Conservation (phyloP, 2,888 invertebrate genomes). For the Sicus ferrugineus region DNA sequence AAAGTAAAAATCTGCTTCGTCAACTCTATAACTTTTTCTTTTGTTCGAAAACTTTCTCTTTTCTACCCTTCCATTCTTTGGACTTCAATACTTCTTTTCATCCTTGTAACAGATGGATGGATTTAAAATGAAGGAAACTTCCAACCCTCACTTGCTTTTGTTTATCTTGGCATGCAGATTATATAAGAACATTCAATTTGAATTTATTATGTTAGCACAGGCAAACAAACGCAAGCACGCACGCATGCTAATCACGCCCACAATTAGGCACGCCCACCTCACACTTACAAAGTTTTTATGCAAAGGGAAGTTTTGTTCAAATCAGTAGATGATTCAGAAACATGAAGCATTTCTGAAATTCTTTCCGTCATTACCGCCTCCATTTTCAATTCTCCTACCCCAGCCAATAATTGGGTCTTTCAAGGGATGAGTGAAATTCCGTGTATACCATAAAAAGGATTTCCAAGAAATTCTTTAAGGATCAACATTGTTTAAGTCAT, state of each 20-base stretch:
- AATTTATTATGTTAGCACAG: slow-evolving; percentile 41
- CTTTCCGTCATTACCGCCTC: no score
- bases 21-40: no score
- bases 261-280: no score
- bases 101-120: background rate
- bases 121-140: background rate
- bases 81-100: background rate
- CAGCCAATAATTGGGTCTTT: no score
- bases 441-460: background rate
- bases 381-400: no score
- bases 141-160: slow-evolving; percentile 33
- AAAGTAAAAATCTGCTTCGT: slow-evolving; percentile 3
- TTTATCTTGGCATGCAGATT: slow-evolving; percentile 42
- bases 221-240: slow-evolving; percentile 3
- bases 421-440: no score
- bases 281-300: no score
- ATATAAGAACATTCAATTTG: slow-evolving; percentile 44
- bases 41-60: no score
- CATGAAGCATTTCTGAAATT: background rate
- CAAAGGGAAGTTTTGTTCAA: no score
- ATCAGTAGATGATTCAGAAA: no score
- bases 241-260: no score
- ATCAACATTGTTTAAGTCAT: background rate
- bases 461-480: background rate
- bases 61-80: background rate